These are phyloP conservation scores for Drosophila tripunctata DNA, from an alignment of 2,888 invertebrate species.

Conservation along the genomic window DNA sequence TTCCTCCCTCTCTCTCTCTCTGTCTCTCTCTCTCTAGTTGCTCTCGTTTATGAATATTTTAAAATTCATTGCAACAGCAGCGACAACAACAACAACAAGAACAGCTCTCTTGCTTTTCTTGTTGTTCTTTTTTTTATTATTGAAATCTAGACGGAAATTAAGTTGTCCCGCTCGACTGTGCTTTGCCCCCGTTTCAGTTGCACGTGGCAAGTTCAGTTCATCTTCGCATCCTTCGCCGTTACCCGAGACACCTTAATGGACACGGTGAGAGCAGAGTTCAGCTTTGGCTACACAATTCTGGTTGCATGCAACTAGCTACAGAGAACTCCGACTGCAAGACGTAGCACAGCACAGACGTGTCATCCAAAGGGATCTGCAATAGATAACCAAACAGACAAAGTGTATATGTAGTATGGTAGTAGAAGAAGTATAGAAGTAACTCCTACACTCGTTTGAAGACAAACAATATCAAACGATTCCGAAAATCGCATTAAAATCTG, in stretches of 20 bases:
- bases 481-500: too few relatives aligned
- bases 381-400: too few relatives aligned
- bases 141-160: slow-evolving; percentile 77
- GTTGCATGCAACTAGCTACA: slow-evolving; percentile 23
- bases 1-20: neutral
- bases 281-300: neutral
- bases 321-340: neutral
- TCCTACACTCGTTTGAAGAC: too few relatives aligned
- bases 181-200: neutral
- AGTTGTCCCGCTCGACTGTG: slow-evolving; percentile 67
- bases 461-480: too few relatives aligned
- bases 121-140: slow-evolving; percentile 50
- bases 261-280: slow-evolving; percentile 67
- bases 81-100: slow-evolving; percentile 14
- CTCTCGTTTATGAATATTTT: slow-evolving; percentile 74
- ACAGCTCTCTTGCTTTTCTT: slow-evolving; percentile 4
- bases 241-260: slow-evolving; percentile 72
- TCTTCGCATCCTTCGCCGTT: slow-evolving; percentile 36
- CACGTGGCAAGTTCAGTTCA: neutral
- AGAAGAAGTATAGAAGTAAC: too few relatives aligned
- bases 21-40: slow-evolving; percentile 42
- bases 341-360: neutral
- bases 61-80: slow-evolving; percentile 65
- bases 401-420: too few relatives aligned
- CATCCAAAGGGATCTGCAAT: slow-evolving; percentile 8